Base-by-base conservation (phyloP, 2,888 invertebrate species). In the Spialia ferax region DNA sequence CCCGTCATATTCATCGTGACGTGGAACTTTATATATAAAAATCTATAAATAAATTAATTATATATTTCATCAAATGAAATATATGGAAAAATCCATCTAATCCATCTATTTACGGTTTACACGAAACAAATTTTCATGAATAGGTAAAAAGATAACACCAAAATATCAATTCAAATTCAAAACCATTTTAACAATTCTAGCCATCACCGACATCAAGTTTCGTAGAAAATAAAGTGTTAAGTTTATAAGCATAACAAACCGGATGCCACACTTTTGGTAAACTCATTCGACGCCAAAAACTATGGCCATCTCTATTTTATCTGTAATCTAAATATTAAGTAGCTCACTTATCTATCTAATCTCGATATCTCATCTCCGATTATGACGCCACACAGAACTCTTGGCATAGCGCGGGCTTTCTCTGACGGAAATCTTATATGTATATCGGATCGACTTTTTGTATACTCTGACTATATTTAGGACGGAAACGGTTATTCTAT, bases 321-420 rank as follows among this genome's bases (percentile, higher is more conserved):
- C 60, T 66, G 11, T 13, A 18, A 66, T 66, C 66, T 66, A 54
- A 60, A 66, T 66, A 66, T 60, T 66, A 66, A 66, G 60, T 66
- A 66, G 66, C 66, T 59, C 65, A 59, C 59, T 59, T 57, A 64
- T 59, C 20, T 64, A 59, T 65, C 65, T 65, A 15, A 65, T 65
- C 65, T 65, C 13, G 11, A 6, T 38, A 65, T 66, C 65, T 52
- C 29, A 66, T 66, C 65, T 63, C 29, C 18, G 29, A 66, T 48
- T 66, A 66, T 66, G 60, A 66, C 65, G 29, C 57, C 63, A 48
- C 48, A 48, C 29, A 15, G 45, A 20, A 35, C 20, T 38, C 45
- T 57, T 56, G 52, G 48, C 65, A 65, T 65, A 59, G 57, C 26
- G 13, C 8, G 42, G 20, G 54, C 65, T 66, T 66, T 66, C 65